These are phyloP conservation scores for Rhamphomyia laevipes DNA, from an alignment of 2,888 invertebrate species.

Conservation along the genomic window DNA sequence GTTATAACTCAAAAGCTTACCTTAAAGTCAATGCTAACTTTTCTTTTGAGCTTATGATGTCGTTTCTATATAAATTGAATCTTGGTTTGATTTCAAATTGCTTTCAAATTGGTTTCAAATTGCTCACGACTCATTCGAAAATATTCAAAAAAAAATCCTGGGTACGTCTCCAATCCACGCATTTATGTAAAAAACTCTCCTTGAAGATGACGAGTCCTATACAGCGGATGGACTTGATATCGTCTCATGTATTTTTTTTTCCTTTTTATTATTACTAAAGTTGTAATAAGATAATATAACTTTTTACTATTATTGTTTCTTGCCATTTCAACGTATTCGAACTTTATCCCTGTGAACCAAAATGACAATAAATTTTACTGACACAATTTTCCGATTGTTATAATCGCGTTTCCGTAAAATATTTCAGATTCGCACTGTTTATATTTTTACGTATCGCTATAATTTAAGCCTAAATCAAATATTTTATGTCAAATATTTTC, in stretches of 20 bases:
- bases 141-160: neutral
- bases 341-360: no score
- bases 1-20: neutral
- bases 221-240: neutral
- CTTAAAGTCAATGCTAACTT: neutral
- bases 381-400: no score
- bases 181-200: conserved; percentile 1
- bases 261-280: no score
- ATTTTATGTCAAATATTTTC: no score
- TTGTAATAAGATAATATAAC: no score
- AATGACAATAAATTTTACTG: no score
- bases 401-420: no score
- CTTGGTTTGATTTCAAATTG: conserved; percentile 1
- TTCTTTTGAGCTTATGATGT: neutral
- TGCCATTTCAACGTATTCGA: no score
- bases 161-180: neutral
- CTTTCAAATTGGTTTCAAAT: neutral
- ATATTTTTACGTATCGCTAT: no score
- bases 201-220: neutral
- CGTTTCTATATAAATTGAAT: neutral
- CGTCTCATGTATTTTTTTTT: neutral
- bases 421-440: no score
- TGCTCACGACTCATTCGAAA: conserved; percentile 1
- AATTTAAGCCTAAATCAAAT: no score
- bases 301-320: no score